phyloP scores from a whole-genome alignment of 2,113 vertebrate genomes.

The Cavia aperea region DNA sequence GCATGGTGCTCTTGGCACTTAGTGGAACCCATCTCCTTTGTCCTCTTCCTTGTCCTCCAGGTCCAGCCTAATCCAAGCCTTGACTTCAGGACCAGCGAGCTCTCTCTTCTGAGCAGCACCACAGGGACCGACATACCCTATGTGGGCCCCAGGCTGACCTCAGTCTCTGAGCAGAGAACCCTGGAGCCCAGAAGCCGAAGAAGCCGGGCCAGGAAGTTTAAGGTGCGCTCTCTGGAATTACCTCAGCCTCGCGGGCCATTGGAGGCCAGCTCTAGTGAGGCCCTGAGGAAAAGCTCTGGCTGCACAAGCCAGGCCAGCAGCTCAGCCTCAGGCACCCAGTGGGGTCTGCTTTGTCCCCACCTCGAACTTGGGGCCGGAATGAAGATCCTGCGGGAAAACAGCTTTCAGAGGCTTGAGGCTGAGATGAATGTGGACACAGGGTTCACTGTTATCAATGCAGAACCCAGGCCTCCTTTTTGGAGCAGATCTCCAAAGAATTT shows the following conservation, averaged over 20 bases:
- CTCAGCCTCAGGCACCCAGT: background rate
- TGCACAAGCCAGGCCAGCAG: constrained; percentile 65
- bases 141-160: background rate
- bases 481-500: constrained; percentile 52
- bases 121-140: fast-evolving
- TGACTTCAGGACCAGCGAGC: constrained; percentile 61
- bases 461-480: background rate
- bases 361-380: constrained; percentile 1
- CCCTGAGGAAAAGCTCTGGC: constrained; percentile 69
- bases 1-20: background rate
- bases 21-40: background rate
- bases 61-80: constrained; percentile 77
- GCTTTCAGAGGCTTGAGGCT: constrained; percentile 49
- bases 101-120: constrained; percentile 62
- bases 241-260: constrained; percentile 33
- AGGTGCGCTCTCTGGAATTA: background rate
- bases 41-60: constrained; percentile 68
- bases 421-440: constrained; percentile 92
- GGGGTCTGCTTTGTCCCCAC: background rate
- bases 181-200: constrained; percentile 23
- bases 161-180: background rate
- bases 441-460: constrained; percentile 38
- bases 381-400: constrained; percentile 41
- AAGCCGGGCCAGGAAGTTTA: background rate
- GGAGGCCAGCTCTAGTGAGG: constrained; percentile 57